These are phyloP conservation scores for Acanthosepion lycidas DNA, from an alignment of 2,888 invertebrate species.

Conservation along the genomic window DNA sequence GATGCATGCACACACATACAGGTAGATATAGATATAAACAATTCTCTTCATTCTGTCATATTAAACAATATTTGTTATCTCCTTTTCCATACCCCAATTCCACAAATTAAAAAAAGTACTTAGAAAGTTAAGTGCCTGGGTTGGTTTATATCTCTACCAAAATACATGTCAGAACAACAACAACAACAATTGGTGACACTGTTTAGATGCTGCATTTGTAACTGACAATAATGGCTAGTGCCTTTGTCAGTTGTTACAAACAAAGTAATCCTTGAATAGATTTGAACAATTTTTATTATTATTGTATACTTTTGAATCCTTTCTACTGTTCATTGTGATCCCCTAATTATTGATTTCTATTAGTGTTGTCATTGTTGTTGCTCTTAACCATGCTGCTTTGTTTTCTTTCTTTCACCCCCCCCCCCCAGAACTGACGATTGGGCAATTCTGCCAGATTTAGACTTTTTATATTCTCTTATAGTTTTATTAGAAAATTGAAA, in stretches of 20 bases:
- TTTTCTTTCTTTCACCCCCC: too few species aligned
- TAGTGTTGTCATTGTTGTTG: too few species aligned
- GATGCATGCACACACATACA: background rate
- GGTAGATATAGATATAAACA: background rate
- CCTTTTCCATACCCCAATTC: background rate
- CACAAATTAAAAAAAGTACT: background rate
- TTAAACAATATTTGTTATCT: background rate
- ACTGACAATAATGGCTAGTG: too few species aligned
- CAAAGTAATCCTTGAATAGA: background rate
- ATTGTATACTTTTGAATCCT: background rate
- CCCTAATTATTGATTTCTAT: too few species aligned
- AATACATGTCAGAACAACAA: background rate
- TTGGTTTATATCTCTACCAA: background rate
- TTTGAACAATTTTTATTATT: background rate
- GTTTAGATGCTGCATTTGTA: background rate
- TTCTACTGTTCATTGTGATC: too few species aligned
- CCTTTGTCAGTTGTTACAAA: background rate
- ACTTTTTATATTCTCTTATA: too few species aligned
- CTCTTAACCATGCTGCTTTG: too few species aligned
- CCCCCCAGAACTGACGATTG: too few species aligned
- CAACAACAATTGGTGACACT: background rate
- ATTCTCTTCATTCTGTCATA: background rate
- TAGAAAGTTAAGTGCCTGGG: constrained; percentile 20
- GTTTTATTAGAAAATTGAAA: too few species aligned
- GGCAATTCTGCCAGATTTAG: too few species aligned